phyloP scores from a whole-genome alignment of 2,113 vertebrate genomes.

The Bungarus multicinctus region DNA sequence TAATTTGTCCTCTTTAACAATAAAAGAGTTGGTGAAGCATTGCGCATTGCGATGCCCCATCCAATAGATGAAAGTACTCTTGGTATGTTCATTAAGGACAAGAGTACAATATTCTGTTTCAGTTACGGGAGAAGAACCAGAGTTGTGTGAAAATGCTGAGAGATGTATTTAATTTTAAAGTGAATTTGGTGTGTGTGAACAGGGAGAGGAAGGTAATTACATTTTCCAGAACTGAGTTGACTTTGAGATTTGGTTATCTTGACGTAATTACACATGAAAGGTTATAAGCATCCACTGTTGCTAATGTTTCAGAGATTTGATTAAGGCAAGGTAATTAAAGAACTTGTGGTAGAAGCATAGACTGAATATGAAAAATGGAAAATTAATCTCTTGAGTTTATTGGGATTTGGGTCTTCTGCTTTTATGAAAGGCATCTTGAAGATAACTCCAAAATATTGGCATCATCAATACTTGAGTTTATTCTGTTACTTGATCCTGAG shows the following conservation, averaged over 20 bases:
- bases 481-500: neutral
- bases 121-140: slow-evolving; percentile 44
- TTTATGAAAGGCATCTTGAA: neutral
- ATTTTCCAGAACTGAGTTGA: slow-evolving; percentile 47
- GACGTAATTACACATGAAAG: slow-evolving; percentile 59
- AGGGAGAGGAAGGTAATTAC: slow-evolving; percentile 34
- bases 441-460: neutral
- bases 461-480: neutral
- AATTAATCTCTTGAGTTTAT: slow-evolving; percentile 9
- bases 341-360: slow-evolving; percentile 42
- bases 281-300: slow-evolving; percentile 28
- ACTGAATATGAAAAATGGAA: slow-evolving; percentile 24
- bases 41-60: slow-evolving; percentile 28
- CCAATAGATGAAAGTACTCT: slow-evolving; percentile 28
- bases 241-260: slow-evolving; percentile 50
- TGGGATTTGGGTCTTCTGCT: neutral
- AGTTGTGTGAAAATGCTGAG: slow-evolving; percentile 55
- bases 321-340: slow-evolving; percentile 62
- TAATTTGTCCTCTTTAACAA: slow-evolving; percentile 8
- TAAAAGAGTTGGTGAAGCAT: neutral
- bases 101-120: slow-evolving; percentile 40
- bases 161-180: slow-evolving; percentile 55
- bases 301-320: slow-evolving; percentile 41
- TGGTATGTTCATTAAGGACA: slow-evolving; percentile 47
- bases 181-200: slow-evolving; percentile 15